Conservation (phyloP, 1,140 invertebrate species). For the Drosophila trapezifrons region DNA sequence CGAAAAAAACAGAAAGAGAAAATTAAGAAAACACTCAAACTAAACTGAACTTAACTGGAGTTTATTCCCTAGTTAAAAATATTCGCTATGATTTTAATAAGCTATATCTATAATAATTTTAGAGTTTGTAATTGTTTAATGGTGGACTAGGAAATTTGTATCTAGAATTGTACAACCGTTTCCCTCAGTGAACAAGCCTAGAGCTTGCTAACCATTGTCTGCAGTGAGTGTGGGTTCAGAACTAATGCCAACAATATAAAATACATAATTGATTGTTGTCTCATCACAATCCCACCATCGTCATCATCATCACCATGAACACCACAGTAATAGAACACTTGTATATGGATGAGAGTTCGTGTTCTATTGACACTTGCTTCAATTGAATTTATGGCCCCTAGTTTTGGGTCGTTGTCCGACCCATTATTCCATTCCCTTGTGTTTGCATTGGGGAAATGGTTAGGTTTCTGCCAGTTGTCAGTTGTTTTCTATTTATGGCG, state of each 20-base stretch:
- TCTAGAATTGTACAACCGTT: neutral
- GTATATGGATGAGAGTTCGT: conserved; percentile 56
- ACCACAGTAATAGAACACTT: conserved; percentile 28
- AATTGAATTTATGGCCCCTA: conserved; percentile 63
- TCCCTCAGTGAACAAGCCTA: conserved; percentile 3
- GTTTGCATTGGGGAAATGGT: conserved; percentile 2
- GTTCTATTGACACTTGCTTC: conserved; percentile 71
- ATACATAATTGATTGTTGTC: conserved; percentile 66
- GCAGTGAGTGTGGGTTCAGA: conserved; percentile 25
- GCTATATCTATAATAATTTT: no score
- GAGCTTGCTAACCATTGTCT: conserved; percentile 16
- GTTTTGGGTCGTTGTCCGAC: conserved; percentile 63
- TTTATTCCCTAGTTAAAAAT: no score
- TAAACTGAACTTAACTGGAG: no score
- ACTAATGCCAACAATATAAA: conserved; percentile 57
- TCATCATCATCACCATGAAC: neutral
- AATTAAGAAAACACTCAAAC: neutral
- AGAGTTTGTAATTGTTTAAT: neutral
- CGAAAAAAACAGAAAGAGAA: neutral
- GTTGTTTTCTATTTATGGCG: conserved; percentile 47
- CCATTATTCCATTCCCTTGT: conserved; percentile 36
- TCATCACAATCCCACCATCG: conserved; percentile 20
- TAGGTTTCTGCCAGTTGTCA: conserved; percentile 36
- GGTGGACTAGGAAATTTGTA: neutral
- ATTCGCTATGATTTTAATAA: no score